These are phyloP conservation scores for Poeciliopsis gracilis DNA, from an alignment of 2,797 vertebrate genomes.

Conservation along the genomic window DNA sequence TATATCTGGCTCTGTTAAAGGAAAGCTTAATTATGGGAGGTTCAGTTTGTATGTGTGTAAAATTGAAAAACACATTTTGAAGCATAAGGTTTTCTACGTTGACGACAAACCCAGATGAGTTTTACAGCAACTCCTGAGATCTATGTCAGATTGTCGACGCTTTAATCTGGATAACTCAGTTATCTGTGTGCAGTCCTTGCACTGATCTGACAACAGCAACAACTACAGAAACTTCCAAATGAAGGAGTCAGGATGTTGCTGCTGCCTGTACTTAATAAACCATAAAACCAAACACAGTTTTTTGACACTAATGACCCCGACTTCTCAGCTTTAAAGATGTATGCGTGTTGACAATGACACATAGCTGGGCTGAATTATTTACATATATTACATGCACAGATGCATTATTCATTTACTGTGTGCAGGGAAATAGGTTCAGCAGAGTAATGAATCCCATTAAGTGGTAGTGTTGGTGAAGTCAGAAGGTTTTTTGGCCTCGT, in stretches of 20 bases:
- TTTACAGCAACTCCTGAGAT: neutral
- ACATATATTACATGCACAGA: slow-evolving; percentile 34
- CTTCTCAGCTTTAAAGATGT: slow-evolving; percentile 12
- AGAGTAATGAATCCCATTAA: slow-evolving; percentile 52
- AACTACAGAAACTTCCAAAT: slow-evolving; percentile 18
- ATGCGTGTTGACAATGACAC: slow-evolving; percentile 39
- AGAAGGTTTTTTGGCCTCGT: slow-evolving; percentile 57
- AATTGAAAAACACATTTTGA: neutral
- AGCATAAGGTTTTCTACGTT: neutral
- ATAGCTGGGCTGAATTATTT: slow-evolving; percentile 53
- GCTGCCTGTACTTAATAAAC: slow-evolving; percentile 12
- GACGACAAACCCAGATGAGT: neutral
- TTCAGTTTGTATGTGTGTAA: neutral
- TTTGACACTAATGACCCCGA: slow-evolving; percentile 34
- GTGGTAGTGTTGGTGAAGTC: slow-evolving; percentile 45
- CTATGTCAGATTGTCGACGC: neutral
- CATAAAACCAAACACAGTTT: slow-evolving; percentile 3
- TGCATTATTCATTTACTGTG: slow-evolving; percentile 48
- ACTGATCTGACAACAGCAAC: slow-evolving; percentile 10
- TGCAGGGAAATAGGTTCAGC: slow-evolving; percentile 24
- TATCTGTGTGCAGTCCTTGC: neutral
- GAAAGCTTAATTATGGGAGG: neutral
- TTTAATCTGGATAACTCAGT: slow-evolving; percentile 8
- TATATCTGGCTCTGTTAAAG: neutral
- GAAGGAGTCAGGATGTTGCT: slow-evolving; percentile 1